Base-by-base conservation (phyloP, 2,113 vertebrate species). In the Cinclus cinclus region DNA sequence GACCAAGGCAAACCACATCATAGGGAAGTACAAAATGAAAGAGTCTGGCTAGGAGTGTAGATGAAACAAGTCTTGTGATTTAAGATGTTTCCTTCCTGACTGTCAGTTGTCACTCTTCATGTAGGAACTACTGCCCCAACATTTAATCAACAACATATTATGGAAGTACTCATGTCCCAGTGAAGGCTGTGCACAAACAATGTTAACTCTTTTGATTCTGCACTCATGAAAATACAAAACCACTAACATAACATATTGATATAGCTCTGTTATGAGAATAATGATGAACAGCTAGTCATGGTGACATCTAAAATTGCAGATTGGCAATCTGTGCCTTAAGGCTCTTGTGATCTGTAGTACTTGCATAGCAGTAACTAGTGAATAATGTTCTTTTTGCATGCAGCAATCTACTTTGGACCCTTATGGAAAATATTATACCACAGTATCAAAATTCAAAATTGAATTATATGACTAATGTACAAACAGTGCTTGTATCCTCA, bases 291-390 rank as follows among this genome's bases (percentile, higher is more conserved):
- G 39, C 79, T 92, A 77, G 59, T 90, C 4, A 5, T 77, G 71
- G 64, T 2, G 7, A 65, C 64, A 52, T 46, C 83, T 74, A 46
- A 90, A 93, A 96, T 70, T 74, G 59, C 55, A 74, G 64, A 77
- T 92, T 96, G 90, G 71, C 83, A 89, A 42, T 73, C 68, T 86
- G 88, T 94, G 95, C 94, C 90, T 96, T 77, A 77, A 62, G 83
- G 93, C 88, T 90, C 87, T 86, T 9, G 2, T 79, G 24, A 78
- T 88, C 91, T 80, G 53, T 83, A 67, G 22, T 68, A 44, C 42
- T 90, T 89, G 44, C 30, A 3, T 41, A 58, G 56, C 59, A 70
- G 62, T 64, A 81, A 75, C 52, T 25, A 73, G 31, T 41, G 39
- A 56, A 87, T 60, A 55, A 47, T 53, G 9, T 35, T 60, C 22